Evolutionary conservation across 2,888 invertebrate genomes (phyloP).

Genomic region (Lymantria monacha): DNA sequence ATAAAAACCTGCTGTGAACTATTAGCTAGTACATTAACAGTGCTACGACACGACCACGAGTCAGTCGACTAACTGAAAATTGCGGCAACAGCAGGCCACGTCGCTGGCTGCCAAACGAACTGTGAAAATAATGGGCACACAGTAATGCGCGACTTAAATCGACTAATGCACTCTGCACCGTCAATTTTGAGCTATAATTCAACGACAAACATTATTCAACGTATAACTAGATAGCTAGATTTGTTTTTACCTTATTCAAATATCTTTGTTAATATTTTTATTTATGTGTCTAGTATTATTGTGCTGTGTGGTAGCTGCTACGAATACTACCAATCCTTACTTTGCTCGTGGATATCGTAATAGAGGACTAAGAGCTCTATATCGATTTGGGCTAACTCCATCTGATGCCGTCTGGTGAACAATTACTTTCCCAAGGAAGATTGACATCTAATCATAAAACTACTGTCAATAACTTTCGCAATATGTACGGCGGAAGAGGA

Average conservation of each 20-base stretch:
- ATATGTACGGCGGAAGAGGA: too few species aligned
- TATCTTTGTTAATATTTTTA: too few species aligned
- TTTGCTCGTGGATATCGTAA: too few species aligned
- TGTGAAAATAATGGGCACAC: constrained; percentile 71
- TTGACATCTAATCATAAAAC: too few species aligned
- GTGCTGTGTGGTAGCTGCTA: too few species aligned
- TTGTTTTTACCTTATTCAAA: background rate
- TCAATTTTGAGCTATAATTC: constrained; percentile 32
- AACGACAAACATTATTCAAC: constrained; percentile 21
- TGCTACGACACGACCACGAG: constrained; percentile 35
- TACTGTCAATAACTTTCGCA: too few species aligned
- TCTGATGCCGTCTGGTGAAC: too few species aligned
- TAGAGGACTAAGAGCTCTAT: too few species aligned
- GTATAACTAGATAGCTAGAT: constrained; percentile 6
- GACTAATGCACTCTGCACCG: constrained; percentile 52
- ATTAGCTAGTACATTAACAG: constrained; percentile 49
- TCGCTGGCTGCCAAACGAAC: constrained; percentile 56
- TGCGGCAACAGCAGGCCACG: constrained; percentile 40
- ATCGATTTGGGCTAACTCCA: too few species aligned
- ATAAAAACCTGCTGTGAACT: constrained; percentile 38
- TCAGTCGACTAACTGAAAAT: constrained; percentile 47
- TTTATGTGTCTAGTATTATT: too few species aligned
- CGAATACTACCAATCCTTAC: too few species aligned
- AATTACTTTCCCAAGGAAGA: too few species aligned
- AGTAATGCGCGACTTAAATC: constrained; percentile 61